Conservation (phyloP, 2,797 vertebrate genomes). For the Dromococcyx pavoninus region DNA sequence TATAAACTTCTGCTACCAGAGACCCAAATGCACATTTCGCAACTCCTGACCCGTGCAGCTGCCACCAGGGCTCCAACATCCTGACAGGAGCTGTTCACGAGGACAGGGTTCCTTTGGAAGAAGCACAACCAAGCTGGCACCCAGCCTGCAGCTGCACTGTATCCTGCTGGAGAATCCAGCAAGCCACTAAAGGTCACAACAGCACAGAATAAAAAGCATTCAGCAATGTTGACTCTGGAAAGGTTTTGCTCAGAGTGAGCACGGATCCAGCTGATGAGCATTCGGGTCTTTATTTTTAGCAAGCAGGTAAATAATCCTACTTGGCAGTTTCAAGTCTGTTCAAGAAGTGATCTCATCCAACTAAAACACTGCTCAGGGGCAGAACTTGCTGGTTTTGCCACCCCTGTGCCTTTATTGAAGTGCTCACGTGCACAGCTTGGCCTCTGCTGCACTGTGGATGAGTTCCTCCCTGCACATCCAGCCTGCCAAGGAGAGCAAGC, state of each 20-base stretch:
- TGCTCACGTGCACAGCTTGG: rapidly evolving
- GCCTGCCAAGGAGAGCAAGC: rapidly evolving
- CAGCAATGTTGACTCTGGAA: not conserved
- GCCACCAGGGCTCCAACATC: not conserved
- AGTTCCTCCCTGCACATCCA: not conserved
- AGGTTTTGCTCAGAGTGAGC: not conserved
- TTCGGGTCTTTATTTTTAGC: not conserved
- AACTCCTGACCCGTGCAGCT: not conserved
- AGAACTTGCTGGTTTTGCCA: rapidly evolving
- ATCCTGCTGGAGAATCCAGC: not conserved
- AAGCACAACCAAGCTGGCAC: not conserved
- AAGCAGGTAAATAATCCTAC: not conserved
- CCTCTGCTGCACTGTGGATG: not conserved
- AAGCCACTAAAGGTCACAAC: not conserved
- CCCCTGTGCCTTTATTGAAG: not conserved
- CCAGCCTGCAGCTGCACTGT: not conserved
- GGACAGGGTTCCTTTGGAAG: not conserved
- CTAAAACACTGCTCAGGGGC: not conserved
- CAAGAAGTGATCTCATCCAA: not conserved
- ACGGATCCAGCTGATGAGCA: not conserved
- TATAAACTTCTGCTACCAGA: not conserved
- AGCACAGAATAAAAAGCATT: rapidly evolving
- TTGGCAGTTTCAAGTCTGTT: not conserved
- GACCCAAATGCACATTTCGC: not conserved
- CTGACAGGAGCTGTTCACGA: not conserved